A percentile compares a stretch with the other conserved stretches of the same genome.
Conservation (phyloP, 2,113 vertebrate species). For the Calypte anna region DNA sequence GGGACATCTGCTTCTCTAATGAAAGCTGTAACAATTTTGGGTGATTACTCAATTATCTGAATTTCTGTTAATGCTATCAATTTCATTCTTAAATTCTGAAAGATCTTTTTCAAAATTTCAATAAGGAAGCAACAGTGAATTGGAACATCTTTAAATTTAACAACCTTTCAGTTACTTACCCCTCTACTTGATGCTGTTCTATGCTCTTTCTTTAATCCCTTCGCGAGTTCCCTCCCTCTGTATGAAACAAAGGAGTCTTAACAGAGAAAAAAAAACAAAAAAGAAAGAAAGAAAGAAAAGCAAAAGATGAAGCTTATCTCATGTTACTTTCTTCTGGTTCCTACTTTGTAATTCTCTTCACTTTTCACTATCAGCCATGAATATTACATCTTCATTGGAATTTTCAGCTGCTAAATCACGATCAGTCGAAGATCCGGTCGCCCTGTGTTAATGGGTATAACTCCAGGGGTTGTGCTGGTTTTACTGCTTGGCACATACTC, state of each 20-base stretch:
- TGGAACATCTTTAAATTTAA: not conserved
- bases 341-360: not conserved
- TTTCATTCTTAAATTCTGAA: not conserved
- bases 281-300: not conserved
- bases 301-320: not conserved
- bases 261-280: not conserved
- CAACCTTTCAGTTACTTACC: not conserved
- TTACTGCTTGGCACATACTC: conserved; percentile 55
- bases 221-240: not conserved
- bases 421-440: conserved; percentile 23
- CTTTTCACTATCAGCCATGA: not conserved
- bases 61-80: not conserved
- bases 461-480: conserved; percentile 34
- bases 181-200: not conserved
- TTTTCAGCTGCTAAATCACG: conserved; percentile 49
- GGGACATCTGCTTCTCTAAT: not conserved
- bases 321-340: not conserved
- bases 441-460: conserved; percentile 16
- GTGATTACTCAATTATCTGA: not conserved
- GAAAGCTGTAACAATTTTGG: not conserved
- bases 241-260: not conserved
- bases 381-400: conserved; percentile 20
- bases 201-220: not conserved
- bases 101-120: not conserved
- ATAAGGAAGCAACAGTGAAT: not conserved